Evolutionary conservation across 23 tunicate genomes (phyloP), one percentile per base, ranked within the genome.

Genomic region (Aplidium turbinatum): DNA sequence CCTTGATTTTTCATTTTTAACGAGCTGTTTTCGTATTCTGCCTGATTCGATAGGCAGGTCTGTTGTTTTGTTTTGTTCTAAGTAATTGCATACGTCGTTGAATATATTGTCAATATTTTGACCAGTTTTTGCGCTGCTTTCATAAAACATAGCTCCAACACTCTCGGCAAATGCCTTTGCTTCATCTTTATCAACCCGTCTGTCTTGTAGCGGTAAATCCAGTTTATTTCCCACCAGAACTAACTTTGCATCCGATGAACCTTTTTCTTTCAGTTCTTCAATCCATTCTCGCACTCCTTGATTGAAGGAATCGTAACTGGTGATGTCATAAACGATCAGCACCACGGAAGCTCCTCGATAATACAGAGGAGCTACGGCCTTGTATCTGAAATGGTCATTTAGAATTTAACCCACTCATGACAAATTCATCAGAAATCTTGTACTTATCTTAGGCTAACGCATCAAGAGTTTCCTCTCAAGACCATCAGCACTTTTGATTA

Each of bases 271-370:
- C 13, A 76, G 72, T 60, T 76, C 82, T 29, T 31, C 31, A 24
- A 76, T 54, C 82, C 82, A 76, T 27, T 76, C 68, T 19, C 29
- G 28, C 0, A 38, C 42, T 19, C 82, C 71, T 7, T 45, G 18
- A 3, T 31, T 20, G 23, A 47, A 39, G 20, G 42, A 9, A 16
- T 70, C 35, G 47, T 72, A 60, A 13, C 62, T 40, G 45, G 20
- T 76, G 55, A 76, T 46, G 45, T 76, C 82, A 42, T 58, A 76
- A 1, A 76, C 82, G 21, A 76, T 58, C 19, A 76, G 33, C 27
- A 76, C 63, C 1, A 76, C 82, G 31, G 82, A 76, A 6, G 82
- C 82, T 5, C 82, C 82, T 1, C 82, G 82, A 32, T 76, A 76
- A 36, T 76, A 76, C 58, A 76, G 23, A 28, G 82, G 82, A 1